Base-by-base conservation (phyloP, 2,888 invertebrate genomes). In the Sympetrum striolatum region DNA sequence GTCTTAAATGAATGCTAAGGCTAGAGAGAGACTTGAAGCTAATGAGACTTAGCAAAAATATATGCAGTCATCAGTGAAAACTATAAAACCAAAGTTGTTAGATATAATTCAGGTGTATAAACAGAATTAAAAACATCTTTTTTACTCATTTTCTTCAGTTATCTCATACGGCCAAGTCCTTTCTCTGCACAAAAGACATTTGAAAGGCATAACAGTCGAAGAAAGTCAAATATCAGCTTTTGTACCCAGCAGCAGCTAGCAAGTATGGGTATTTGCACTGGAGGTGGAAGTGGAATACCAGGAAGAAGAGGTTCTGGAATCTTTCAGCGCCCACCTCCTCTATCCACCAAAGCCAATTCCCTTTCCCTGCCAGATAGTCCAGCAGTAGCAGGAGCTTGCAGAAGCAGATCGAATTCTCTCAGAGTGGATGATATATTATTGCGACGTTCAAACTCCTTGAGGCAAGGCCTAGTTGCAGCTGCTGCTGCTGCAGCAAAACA, bases 141-240 rank as follows among this genome's bases (percentile, higher is more conserved):
- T 60, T 73, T 73, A 4, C 22, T 80, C 73, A 80, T 90, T 91
- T 91, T 91, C 94, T 94, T 64, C 95, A 98, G 98, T 93, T 98
- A 98, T 93, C 94, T 98, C 93, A 98, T 99, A 73, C 96, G 98
- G 18, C 99, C 99, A 0, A 98, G 98, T 93, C 98, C 99, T 18
- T 98, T 99, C 94, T 98, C 98, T 60, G 98, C 98, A 39, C 98
- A 98, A 94, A 98, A 98, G 94, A 98, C 98, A 0, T 98, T 98
- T 94, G 98, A 98, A 93, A 95, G 98, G 1, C 98, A 98, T 94
- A 98, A 98, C 94, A 98, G 98, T 91, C 95, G 98, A 15, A 95
- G 98, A 90, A 98, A 98, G 94, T 98, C 98, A 90, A 98, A 98
- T 94, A 98, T 98, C 93, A 98, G 98, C 93, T 98, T 98, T 94